These are phyloP conservation scores for Sphenopsis melanotis DNA, from an alignment of 2,797 vertebrate species.

Conservation along the genomic window DNA sequence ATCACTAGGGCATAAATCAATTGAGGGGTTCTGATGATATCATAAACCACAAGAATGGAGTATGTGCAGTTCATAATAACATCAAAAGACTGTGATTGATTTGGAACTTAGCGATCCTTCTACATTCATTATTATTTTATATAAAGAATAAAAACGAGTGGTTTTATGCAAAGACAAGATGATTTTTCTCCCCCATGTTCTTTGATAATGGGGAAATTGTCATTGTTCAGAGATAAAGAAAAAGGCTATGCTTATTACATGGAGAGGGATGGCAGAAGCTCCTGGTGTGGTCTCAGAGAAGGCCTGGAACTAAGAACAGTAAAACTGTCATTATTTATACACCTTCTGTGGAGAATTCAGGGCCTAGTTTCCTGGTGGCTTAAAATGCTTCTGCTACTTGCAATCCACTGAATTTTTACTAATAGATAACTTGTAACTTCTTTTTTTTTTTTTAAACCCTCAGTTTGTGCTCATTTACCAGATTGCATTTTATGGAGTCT, in stretches of 20 bases:
- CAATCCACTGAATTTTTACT: not conserved
- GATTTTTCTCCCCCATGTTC: not conserved
- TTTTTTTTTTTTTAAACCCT: not conserved
- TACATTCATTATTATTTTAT: slow-evolving; percentile 66
- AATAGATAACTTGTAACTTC: not conserved
- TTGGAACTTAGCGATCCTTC: slow-evolving; percentile 65
- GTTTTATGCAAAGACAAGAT: slow-evolving; percentile 25
- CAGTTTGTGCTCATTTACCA: not conserved
- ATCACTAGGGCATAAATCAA: slow-evolving; percentile 68
- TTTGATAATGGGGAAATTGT: slow-evolving; percentile 20
- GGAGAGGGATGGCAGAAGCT: not conserved
- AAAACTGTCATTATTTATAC: not conserved
- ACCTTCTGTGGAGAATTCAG: not conserved
- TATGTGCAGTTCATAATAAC: slow-evolving; percentile 64
- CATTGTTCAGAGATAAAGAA: slow-evolving; percentile 13
- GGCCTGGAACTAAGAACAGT: not conserved
- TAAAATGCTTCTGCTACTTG: not conserved
- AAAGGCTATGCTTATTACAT: not conserved
- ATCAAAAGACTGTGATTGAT: slow-evolving; percentile 65
- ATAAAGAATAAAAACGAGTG: slow-evolving; percentile 51
- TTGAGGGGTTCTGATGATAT: slow-evolving; percentile 68
- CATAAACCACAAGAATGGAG: slow-evolving; percentile 65
- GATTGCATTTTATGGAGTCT: not conserved
- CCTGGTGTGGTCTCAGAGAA: not conserved
- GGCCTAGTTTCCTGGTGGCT: not conserved